Base-by-base conservation (phyloP, 1,140 invertebrate genomes). In the Rhopalosiphum maidis region DNA sequence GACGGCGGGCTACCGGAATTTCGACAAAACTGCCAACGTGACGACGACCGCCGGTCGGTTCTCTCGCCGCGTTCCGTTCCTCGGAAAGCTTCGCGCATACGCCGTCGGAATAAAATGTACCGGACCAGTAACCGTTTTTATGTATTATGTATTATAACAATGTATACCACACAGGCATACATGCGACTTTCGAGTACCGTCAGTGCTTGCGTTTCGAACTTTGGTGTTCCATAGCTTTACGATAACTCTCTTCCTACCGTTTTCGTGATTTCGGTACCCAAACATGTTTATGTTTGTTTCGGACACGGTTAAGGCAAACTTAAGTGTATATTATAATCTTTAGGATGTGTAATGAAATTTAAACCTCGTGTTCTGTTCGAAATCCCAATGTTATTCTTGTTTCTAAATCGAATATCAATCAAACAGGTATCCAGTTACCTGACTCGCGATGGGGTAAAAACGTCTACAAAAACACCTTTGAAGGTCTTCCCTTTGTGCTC, bases 1-100 rank as follows among this genome's bases (percentile, higher is more conserved):
- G 91, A 51, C 48, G 43, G 77, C 91, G 77, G 48, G 91, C 91
- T 93, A 86, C 91, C 91, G 91, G 91, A 86, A 93, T 93, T 92
- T 93, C 91, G 91, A 93, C 91, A 85, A 86, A 85, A 93, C 91
- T 93, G 82, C 91, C 91, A 93, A 93, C 91, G 82, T 93, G 91
- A 93, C 91, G 89, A 68, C 89, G 54, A n/a, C 37, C 22, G 48
- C 18, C 30, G 48, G 18, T 22, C 86, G 83, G 83, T 9, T 77
- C n/a, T 77, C 30, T n/a, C 25, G 85, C 48, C 11, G 48, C 18
- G 48, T 46, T 22, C 25, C 85, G 41, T 43, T 25, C 43, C 23
- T 18, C 60, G 11, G 22, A 48, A 46, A 87, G 83, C 41, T 85
- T 43, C 9, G 30, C 41, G 37, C 3, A 4, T 51, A 4, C 48